Conservation (phyloP, 1,140 invertebrate genomes). For the Holcopasites calliopsidis region DNA sequence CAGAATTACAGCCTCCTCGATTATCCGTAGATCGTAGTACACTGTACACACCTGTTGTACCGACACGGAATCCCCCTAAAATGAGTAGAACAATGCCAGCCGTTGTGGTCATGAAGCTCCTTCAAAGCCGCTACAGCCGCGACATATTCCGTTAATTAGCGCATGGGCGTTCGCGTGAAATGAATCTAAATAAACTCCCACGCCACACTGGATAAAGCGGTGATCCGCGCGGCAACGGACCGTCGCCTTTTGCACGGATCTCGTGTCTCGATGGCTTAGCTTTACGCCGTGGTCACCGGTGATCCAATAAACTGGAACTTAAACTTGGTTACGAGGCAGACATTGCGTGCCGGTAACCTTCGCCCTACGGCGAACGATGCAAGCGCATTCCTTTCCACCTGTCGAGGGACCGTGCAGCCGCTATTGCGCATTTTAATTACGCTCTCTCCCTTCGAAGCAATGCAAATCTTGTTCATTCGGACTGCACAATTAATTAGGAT, state of each 20-base stretch:
- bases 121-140: not conserved
- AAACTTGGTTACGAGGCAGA: slow-evolving; percentile 45
- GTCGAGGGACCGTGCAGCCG: not conserved
- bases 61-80: too few species aligned
- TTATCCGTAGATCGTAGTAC: too few species aligned
- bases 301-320: slow-evolving; percentile 57
- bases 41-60: too few species aligned
- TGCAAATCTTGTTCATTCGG: too few species aligned
- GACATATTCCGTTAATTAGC: not conserved
- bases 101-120: not conserved
- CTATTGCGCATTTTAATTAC: not conserved
- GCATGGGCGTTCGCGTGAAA: not conserved
- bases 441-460: not conserved
- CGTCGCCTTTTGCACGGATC: not conserved
- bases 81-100: not conserved
- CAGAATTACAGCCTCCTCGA: too few species aligned
- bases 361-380: not conserved
- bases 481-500: too few species aligned
- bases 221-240: not conserved
- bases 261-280: slow-evolving; percentile 43
- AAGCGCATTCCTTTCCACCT: not conserved
- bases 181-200: slow-evolving; percentile 11
- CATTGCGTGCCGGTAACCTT: slow-evolving; percentile 14
- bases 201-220: not conserved
- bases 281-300: slow-evolving; percentile 17